Base-by-base conservation (phyloP, 1,140 invertebrate species). In the Bombus waltoni region DNA sequence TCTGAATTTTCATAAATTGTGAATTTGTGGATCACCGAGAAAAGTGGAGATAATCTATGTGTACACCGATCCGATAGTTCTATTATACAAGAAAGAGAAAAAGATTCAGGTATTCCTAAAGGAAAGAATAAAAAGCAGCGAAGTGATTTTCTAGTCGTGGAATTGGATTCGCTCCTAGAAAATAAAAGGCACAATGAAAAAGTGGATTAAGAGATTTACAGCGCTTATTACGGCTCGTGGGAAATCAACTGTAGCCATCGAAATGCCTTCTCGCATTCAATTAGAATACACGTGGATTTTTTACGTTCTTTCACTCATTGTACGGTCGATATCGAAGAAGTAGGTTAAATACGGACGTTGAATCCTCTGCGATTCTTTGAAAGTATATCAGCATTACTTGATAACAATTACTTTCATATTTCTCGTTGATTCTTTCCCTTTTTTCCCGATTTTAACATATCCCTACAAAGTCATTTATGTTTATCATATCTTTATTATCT, bases 281-380 rank as follows among this genome's bases (percentile, higher is more conserved):
- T 77, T 53, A 76, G 62, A 6, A 40, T 42, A 65, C 28, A 62
- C 10, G 3, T 10, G 35, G 1, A 77, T 76, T 83, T 76, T 72
- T n/a, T 72, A 40, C 47, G 9, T 80, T 72, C 47, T 47, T 40
- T 72, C 15, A 5, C 42, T 72, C 79, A 81, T 81, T 81, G 68
- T 81, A 13, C 2, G 25, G 25, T 5, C 32, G 66, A 47, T 32
- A 81, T 32, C 13, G 47, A 59, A 59, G 18, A 81, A 81, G 28
- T 81, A 70, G 68, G 47, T 81, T 38, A 25, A 32, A 18, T 2
- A 15, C 25, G 5, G 32, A 4, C 18, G 1, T 40, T 5, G 40
- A 66, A 44, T 79, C 22, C 28, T 62, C 6, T 15, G 44, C 28
- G 40, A 71, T 71, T 28, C 10, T 72, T 4, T n/a, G 40, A 72